Base-by-base conservation (phyloP, 2,888 invertebrate genomes). In the Agrochola circellaris region DNA sequence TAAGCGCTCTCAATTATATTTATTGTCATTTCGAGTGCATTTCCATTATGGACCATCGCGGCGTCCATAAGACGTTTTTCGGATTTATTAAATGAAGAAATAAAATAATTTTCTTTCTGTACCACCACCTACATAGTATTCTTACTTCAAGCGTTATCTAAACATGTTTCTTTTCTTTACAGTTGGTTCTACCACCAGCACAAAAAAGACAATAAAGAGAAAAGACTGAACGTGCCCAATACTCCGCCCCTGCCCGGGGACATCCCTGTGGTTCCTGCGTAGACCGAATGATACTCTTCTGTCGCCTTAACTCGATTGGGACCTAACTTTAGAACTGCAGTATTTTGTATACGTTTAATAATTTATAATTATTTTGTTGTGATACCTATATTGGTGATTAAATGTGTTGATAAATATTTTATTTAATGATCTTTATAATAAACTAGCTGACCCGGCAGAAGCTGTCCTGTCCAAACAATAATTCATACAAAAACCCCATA, bases 171-270 rank as follows among this genome's bases (percentile, higher is more conserved):
- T 20, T 30, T 75, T 81, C 60, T 48, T 69, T 92, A 2, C 90
- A 96, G 96, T 82, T 96, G 96, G 96, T 95, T 96, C 83, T 95
- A 95, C 88, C 83, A 83, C 17, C 90, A 94, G 82, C 95, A 95
- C 79, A 95, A 91, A 78, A 92, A 92, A 77, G 95, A 96, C 45
- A 84, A 79, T 3, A 93, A 90, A 79, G 91, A 93, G 71, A 94
- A 92, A 77, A 90, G 92, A 84, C 84, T 94, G 84, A 90, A 92
- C 17, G 81, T 90, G 51, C 67, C 84, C 6, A 84, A 66, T 58
- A 78, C 82, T 20, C 85, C 89, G 7, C 76, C 89, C 0, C 67
- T 85, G 2, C 78, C 86, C 4, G 82, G 69, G 0, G 81, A 86
- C 6, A 73, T 80, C 0, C 84, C 87, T 9, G 69, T 83, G 17